These are phyloP conservation scores for Carassius gibelio DNA, from an alignment of 2,113 vertebrate genomes.

Conservation along the genomic window DNA sequence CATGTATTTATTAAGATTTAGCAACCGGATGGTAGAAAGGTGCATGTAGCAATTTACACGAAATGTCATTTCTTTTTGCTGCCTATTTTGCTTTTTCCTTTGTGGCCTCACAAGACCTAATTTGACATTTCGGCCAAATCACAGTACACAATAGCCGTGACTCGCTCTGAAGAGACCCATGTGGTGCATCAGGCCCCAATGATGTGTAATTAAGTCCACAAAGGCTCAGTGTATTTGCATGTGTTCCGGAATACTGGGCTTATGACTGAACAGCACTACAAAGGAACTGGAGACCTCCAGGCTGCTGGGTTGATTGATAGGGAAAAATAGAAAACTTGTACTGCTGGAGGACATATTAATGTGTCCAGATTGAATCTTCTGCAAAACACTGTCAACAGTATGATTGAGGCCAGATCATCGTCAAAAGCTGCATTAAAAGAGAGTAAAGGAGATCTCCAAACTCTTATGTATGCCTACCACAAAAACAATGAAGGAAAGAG, in stretches of 20 bases:
- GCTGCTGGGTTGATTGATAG: constrained; percentile 20
- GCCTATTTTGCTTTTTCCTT: constrained; percentile 34
- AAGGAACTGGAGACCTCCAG: constrained; percentile 14
- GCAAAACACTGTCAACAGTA: background rate
- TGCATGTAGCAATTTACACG: constrained; percentile 27
- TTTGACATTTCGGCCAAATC: constrained; percentile 48
- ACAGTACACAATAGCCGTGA: constrained; percentile 37
- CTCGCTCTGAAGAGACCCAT: constrained; percentile 35
- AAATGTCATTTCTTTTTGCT: constrained; percentile 32
- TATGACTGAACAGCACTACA: constrained; percentile 13
- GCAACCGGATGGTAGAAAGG: background rate
- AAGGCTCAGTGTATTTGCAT: constrained; percentile 35
- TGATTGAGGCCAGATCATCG: constrained; percentile 3
- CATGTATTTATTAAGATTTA: constrained; percentile 18
- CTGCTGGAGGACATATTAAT: constrained; percentile 23
- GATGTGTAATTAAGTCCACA: constrained; percentile 49
- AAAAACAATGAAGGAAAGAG: background rate
- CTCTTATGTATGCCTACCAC: background rate
- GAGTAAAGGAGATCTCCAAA: background rate
- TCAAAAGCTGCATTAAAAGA: constrained; percentile 5
- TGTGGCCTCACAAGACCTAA: constrained; percentile 29
- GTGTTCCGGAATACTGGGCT: constrained; percentile 23
- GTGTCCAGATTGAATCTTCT: constrained; percentile 8
- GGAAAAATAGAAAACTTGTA: constrained; percentile 21
- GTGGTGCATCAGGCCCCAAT: constrained; percentile 44